A percentile compares a stretch with the other conserved stretches of the same genome.
These are phyloP conservation scores for Hestina assimilis DNA, from an alignment of 1,140 invertebrate genomes.

Conservation along the genomic window DNA sequence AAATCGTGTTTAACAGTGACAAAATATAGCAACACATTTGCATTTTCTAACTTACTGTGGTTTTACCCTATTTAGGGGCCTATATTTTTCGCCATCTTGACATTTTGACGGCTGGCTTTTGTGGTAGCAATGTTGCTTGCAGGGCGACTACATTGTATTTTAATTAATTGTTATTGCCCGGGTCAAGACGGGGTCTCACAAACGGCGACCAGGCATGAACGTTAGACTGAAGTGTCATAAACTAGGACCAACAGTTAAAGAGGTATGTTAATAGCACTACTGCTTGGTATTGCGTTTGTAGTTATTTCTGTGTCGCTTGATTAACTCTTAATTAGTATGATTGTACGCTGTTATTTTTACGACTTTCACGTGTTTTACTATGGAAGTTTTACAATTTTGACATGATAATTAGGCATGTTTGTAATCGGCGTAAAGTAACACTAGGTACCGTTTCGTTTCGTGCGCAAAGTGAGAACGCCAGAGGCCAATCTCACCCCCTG, in stretches of 20 bases:
- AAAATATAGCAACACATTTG: slow-evolving; percentile 32
- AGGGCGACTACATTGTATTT: slow-evolving; percentile 54
- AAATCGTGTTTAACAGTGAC: slow-evolving; percentile 24
- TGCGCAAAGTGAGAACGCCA: too few relatives aligned
- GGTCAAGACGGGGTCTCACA: slow-evolving; percentile 48
- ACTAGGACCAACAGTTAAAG: slow-evolving; percentile 40
- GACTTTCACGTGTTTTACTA: not conserved
- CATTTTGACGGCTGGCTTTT: slow-evolving; percentile 46
- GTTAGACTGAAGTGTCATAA: slow-evolving; percentile 40
- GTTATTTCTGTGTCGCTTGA: not conserved
- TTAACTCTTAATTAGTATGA: not conserved
- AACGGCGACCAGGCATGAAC: slow-evolving; percentile 55
- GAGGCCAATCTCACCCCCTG: too few relatives aligned
- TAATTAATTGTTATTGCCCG: slow-evolving; percentile 66
- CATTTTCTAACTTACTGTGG: slow-evolving; percentile 35
- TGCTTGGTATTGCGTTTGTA: not conserved
- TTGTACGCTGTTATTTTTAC: not conserved
- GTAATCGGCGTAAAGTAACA: too few relatives aligned
- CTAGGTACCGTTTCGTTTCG: too few relatives aligned
- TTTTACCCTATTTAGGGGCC: slow-evolving; percentile 35
- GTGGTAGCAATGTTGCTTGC: slow-evolving; percentile 29
- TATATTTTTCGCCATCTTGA: slow-evolving; percentile 53
- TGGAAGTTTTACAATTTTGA: too few relatives aligned
- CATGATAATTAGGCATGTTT: too few relatives aligned
- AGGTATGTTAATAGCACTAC: slow-evolving; percentile 1